These are phyloP conservation scores for Noctuana brunneofusca DNA, from an alignment of 2,888 invertebrate genomes.

Conservation along the genomic window DNA sequence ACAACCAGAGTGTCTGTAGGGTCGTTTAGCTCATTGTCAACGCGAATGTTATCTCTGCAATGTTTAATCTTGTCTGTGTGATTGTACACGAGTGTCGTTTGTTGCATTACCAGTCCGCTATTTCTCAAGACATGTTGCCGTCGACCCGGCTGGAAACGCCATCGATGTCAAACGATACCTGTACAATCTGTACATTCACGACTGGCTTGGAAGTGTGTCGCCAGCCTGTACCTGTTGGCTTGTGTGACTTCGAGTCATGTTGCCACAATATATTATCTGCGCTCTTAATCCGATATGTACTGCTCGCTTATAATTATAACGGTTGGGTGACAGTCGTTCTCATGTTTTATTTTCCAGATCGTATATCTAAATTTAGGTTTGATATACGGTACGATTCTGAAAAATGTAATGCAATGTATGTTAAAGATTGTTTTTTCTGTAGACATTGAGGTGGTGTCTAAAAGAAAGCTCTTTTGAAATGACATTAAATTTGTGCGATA, in stretches of 20 bases:
- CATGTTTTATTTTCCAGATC: background rate
- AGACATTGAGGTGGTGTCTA: background rate
- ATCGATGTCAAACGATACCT: conserved; percentile 53
- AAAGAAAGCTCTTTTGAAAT: too few relatives aligned
- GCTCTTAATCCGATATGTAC: conserved; percentile 21
- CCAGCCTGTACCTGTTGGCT: conserved; percentile 24
- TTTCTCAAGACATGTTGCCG: conserved; percentile 21
- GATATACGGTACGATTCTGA: too few relatives aligned
- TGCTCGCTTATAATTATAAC: conserved; percentile 6
- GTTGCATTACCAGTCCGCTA: conserved; percentile 6
- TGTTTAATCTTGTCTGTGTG: background rate
- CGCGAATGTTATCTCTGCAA: background rate
- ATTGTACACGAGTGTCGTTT: background rate
- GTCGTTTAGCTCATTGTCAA: background rate
- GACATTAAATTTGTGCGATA: too few relatives aligned
- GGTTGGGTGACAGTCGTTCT: background rate
- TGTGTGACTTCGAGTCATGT: conserved; percentile 34
- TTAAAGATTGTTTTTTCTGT: background rate
- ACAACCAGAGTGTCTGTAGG: background rate
- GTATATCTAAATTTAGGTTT: too few relatives aligned
- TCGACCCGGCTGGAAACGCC: conserved; percentile 47
- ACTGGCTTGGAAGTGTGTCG: conserved; percentile 43
- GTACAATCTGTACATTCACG: conserved; percentile 13
- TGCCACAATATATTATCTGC: conserved; percentile 21
- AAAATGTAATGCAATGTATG: too few relatives aligned